Percentiles rank a stretch among this genome's conserved stretches.
These are phyloP conservation scores for Phyllostomus hastatus DNA, from an alignment of 2,113 vertebrate species.

Conservation along the genomic window DNA sequence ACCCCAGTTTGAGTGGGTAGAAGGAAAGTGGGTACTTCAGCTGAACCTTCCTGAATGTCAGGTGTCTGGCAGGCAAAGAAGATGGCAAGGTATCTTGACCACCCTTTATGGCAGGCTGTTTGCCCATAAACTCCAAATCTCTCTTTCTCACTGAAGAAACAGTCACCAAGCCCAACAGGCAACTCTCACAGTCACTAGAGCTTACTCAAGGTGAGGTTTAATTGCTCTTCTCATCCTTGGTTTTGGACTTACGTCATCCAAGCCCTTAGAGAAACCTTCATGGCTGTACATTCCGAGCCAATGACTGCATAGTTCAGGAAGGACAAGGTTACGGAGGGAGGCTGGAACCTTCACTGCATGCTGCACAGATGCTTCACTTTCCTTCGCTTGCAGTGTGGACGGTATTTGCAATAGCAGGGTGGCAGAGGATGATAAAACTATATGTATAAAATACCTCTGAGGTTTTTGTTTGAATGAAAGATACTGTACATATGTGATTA, in stretches of 20 bases:
- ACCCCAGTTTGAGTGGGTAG: not conserved
- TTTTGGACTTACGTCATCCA: conserved; percentile 49
- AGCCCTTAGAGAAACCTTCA: conserved; percentile 20
- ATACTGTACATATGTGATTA: not conserved
- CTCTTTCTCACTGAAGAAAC: not conserved
- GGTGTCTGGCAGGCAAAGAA: not conserved
- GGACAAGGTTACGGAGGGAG: not conserved
- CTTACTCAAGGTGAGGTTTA: not conserved
- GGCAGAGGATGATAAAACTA: not conserved
- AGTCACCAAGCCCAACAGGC: not conserved
- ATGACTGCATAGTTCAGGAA: conserved; percentile 1
- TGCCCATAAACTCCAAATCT: not conserved
- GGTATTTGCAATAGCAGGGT: not conserved
- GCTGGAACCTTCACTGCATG: not conserved
- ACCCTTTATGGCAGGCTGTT: not conserved
- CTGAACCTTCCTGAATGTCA: not conserved
- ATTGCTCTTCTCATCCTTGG: not conserved
- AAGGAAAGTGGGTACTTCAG: not conserved
- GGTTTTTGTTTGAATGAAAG: not conserved
- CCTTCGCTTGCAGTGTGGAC: not conserved
- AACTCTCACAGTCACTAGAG: not conserved
- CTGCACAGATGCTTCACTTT: not conserved
- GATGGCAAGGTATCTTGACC: not conserved
- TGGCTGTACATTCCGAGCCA: not conserved
- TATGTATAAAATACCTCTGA: not conserved